These are phyloP conservation scores for Potamilus streckersoni DNA, from an alignment of 1,140 invertebrate genomes.

Conservation along the genomic window DNA sequence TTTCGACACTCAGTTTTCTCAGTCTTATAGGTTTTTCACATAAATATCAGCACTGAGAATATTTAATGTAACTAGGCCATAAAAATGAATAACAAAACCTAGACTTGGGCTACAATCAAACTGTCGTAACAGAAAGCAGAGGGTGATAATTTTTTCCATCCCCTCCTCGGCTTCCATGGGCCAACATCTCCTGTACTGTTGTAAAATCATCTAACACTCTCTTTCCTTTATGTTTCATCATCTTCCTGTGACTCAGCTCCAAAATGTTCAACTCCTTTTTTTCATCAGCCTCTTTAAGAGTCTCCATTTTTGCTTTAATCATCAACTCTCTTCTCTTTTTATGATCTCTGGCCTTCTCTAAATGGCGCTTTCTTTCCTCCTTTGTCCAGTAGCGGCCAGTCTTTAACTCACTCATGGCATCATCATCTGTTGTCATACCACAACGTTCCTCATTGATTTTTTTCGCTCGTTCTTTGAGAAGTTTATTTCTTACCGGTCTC, in stretches of 20 bases:
- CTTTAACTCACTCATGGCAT: conserved; percentile 85
- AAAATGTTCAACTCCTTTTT: conserved; percentile 66
- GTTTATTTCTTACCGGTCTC: conserved; percentile 77
- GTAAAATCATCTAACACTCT: conserved; percentile 71
- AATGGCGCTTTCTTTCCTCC: conserved; percentile 81
- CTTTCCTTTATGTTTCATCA: conserved; percentile 68
- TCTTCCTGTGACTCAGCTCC: conserved; percentile 70
- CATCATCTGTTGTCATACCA: conserved; percentile 84
- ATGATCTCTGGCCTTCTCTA: conserved; percentile 78
- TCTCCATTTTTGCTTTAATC: conserved; percentile 63
- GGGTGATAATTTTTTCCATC: conserved; percentile 63
- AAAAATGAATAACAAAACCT: no score
- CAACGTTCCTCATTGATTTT: conserved; percentile 78
- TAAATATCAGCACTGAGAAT: no score
- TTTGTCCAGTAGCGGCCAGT: conserved; percentile 84
- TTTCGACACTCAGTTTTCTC: no score
- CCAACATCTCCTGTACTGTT: conserved; percentile 71
- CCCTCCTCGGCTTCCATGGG: conserved; percentile 65
- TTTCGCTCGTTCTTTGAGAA: conserved; percentile 78
- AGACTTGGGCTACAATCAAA: conserved; percentile 44
- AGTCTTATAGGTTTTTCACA: no score
- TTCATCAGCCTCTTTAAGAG: conserved; percentile 63
- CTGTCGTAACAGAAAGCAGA: conserved; percentile 66
- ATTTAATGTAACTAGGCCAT: no score
- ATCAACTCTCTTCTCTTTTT: conserved; percentile 68